Percentiles rank a stretch among this genome's conserved stretches.
Evolutionary conservation across 2,888 invertebrate genomes (phyloP).

Genomic region (Hemithea aestivaria): DNA sequence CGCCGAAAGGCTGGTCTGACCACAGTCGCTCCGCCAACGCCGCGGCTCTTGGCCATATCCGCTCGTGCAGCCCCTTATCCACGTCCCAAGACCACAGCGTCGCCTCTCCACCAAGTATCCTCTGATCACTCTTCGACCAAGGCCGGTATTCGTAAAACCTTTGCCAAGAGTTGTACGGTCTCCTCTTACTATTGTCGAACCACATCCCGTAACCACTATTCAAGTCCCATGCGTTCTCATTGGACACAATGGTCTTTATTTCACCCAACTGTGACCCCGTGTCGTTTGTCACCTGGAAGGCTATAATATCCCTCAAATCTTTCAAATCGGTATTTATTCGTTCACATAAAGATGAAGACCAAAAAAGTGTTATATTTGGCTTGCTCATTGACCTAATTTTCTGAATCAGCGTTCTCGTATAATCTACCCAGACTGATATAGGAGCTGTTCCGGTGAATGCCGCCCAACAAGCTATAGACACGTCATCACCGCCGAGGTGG

Average conservation of each 20-base stretch:
- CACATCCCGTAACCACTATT: constrained; percentile 90
- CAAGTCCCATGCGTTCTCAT: constrained; percentile 91
- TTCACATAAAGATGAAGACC: constrained; percentile 47
- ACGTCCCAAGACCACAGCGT: constrained; percentile 90
- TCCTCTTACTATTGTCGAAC: constrained; percentile 87
- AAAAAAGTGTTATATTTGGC: constrained; percentile 51
- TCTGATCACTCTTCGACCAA: constrained; percentile 67
- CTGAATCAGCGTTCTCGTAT: constrained; percentile 80
- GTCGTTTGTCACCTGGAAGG: constrained; percentile 79
- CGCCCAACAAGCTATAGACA: constrained; percentile 86
- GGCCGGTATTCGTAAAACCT: constrained; percentile 89
- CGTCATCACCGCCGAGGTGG: constrained; percentile 88
- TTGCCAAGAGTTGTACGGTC: constrained; percentile 91
- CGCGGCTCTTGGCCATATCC: constrained; percentile 89
- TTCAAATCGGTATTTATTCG: constrained; percentile 46
- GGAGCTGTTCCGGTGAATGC: constrained; percentile 82
- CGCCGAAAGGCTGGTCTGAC: constrained; percentile 78
- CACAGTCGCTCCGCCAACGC: constrained; percentile 89
- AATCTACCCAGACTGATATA: constrained; percentile 85
- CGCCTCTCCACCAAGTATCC: constrained; percentile 85
- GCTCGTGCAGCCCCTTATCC: constrained; percentile 83
- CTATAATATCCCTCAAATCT: constrained; percentile 39
- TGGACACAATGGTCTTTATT: constrained; percentile 85
- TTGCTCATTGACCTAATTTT: too few relatives aligned
- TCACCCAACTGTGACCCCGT: constrained; percentile 82